phyloP scores from a whole-genome alignment of 2,797 vertebrate species.

The Leuciscus waleckii region DNA sequence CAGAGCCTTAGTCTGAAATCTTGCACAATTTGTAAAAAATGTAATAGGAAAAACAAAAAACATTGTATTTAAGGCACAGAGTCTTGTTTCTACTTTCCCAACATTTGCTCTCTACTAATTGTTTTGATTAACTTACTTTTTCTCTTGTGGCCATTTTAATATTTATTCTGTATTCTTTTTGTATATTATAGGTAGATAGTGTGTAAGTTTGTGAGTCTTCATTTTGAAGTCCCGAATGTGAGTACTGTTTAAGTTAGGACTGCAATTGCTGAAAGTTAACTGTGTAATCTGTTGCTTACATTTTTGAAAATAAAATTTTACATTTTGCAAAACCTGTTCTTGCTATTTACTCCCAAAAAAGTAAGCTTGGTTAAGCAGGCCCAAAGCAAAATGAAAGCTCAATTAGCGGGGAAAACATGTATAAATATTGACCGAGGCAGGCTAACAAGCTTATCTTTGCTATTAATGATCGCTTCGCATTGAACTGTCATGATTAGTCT shows the following conservation, averaged over 20 bases:
- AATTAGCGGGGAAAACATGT: conserved; percentile 11
- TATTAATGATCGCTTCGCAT: conserved; percentile 32
- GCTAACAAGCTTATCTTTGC: conserved; percentile 37
- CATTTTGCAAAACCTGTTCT: conserved; percentile 85
- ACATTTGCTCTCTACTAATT: conserved; percentile 98
- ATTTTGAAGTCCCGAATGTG: conserved; percentile 99
- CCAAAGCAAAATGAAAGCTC: conserved; percentile 17
- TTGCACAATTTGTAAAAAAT: conserved; percentile 98
- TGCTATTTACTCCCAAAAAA: conserved; percentile 64
- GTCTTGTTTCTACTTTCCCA: conserved; percentile 99
- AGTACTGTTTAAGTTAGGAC: conserved; percentile 99
- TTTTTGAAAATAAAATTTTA: conserved; percentile 99
- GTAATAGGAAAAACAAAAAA: conserved; percentile 73
- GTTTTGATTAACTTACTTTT: conserved; percentile 92
- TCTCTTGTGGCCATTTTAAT: conserved; percentile 95
- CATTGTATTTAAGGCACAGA: conserved; percentile 95
- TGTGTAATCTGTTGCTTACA: conserved; percentile 99
- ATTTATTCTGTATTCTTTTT: conserved; percentile 97
- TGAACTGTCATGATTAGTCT: conserved; percentile 33
- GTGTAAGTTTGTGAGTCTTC: conserved; percentile 98
- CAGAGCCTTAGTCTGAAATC: conserved; percentile 99
- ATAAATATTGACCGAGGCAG: conserved; percentile 32
- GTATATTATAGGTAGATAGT: conserved; percentile 98
- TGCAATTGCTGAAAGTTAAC: conserved; percentile 99
- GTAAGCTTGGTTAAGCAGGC: conserved; percentile 13